These are phyloP conservation scores for Diabrotica balteata DNA, from an alignment of 2,888 invertebrate genomes.

Conservation along the genomic window DNA sequence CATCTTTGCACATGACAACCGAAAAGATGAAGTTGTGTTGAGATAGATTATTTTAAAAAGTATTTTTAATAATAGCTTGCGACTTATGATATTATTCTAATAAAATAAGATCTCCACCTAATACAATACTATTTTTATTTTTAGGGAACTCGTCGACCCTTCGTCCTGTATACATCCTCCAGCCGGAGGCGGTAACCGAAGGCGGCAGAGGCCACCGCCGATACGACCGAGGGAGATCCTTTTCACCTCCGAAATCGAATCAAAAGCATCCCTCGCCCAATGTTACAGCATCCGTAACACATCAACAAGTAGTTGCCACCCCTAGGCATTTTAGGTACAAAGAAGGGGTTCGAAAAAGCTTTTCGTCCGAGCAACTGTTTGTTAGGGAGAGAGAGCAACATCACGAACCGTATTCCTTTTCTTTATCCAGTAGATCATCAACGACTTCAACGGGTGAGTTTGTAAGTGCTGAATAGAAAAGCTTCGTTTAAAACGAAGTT, in stretches of 20 bases:
- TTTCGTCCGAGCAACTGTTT: constrained; percentile 55
- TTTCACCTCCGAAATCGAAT: constrained; percentile 53
- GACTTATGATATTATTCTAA: too few species aligned
- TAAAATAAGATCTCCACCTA: too few species aligned
- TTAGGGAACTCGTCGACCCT: constrained; percentile 40
- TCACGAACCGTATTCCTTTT: constrained; percentile 44
- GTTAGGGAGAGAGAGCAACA: constrained; percentile 31
- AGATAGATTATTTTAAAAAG: too few species aligned
- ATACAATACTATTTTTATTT: not conserved
- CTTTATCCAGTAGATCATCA: constrained; percentile 49
- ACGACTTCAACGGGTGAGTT: constrained; percentile 49
- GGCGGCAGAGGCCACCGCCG: constrained; percentile 41
- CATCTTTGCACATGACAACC: too few species aligned
- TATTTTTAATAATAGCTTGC: too few species aligned
- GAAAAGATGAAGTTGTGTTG: too few species aligned
- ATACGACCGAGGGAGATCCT: constrained; percentile 54
- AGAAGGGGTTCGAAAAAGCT: constrained; percentile 54
- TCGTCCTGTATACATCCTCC: constrained; percentile 57
- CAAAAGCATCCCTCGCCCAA: constrained; percentile 27
- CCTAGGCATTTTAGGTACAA: constrained; percentile 22
- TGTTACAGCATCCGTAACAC: constrained; percentile 13
- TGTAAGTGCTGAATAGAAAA: too few species aligned
- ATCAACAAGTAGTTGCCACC: constrained; percentile 4
- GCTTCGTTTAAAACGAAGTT: too few species aligned
- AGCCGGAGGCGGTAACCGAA: constrained; percentile 42